Evolutionary conservation across 1,140 invertebrate species (phyloP), one percentile per base, ranked within the genome.

Genomic region (Harlomillsia oculata): DNA sequence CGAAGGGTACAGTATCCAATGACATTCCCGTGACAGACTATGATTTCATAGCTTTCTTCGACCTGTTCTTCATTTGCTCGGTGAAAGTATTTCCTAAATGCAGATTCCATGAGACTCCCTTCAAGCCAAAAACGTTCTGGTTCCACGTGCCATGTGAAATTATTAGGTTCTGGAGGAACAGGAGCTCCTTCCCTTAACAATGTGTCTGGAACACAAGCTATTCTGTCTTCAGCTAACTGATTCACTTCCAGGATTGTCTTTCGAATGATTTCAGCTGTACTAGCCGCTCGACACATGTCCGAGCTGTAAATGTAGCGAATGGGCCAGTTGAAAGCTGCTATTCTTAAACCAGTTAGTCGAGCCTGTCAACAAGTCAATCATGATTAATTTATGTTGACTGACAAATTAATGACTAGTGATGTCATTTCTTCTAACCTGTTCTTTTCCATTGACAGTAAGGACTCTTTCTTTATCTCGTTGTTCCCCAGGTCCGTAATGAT

Each of bases 21-120:
- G 11, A 99, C 94, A 75, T 99, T 99, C 11, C 89, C 94, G 75
- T 99, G 96, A 63, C 94, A 98, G 5, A 99, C 92, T 40, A 98
- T 75, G 26, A 99, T 70, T 43, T 96, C 96, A 71, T 89, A 94
- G 6, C 81, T 81, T 69, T 97, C 91, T 54, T 83, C 74, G 41
- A 81, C 76, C 73, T 99, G 91, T 3, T 76, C 72, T 2, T 82
- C 78, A 46, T 80, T 74, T 18, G 96, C 94, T 53, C 97, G 77
- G 73, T 98, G 82, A 71, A 99, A 88, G 73, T 96, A 93, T 66
- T 86, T 84, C 43, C 93, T 75, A 73, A 97, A 99, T 5, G 86
- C 96, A 5, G 92, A 89, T 75, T 99, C 96, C 66, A 99, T 99
- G 60, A 96, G 76, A 0, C 91, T 82, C n/a, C 93, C 88, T 72